Evolutionary conservation across 1,140 invertebrate species (phyloP), one percentile per base, ranked within the genome.

Genomic region (Drosophila baimaii): DNA sequence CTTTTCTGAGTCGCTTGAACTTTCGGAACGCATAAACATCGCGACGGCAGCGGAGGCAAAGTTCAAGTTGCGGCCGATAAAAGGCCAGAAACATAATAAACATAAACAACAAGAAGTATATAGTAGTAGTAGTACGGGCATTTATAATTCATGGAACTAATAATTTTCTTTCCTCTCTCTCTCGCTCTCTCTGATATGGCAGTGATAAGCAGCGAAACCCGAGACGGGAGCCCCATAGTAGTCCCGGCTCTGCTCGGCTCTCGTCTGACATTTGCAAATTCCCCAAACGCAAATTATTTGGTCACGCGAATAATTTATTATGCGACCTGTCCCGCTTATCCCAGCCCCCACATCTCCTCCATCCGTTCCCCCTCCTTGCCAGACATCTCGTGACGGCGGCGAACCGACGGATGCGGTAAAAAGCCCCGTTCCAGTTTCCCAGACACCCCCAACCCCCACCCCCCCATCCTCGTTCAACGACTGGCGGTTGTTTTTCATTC

Each of bases 261-360:
- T 43, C 27, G 33, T 55, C 51, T 75, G 65, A 75, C 65, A 74
- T 65, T 79, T 80, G 64, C 59, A 70, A 80, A 73, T 75, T 79
- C 63, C 70, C 75, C 62, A 68, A 83, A 70, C 73, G 84, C 83
- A 88, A 88, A 88, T 83, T 86, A 88, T 88, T 88, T 88, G 84
- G 84, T 88, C 84, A 88, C 84, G 84, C 84, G 83, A 88, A 89
- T 88, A 88, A 88, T 88, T 88, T 88, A 88, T 88, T 88, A 88
- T 88, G 79, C 77, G 77, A 88, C 79, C 79, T 74, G 61, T 77
- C 71, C 63, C 81, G 66, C 66, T 39, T 37, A 43, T 27, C 54
- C 66, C 29, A 10, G 9, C 37, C 13, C 35, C 39, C 27, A n/a
- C 7, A 10, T 13, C 41, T 7, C 37, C 33, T 25, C 29, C 21